These are phyloP conservation scores for Hylaeus anthracinus DNA, from an alignment of 1,140 invertebrate genomes.

Conservation along the genomic window DNA sequence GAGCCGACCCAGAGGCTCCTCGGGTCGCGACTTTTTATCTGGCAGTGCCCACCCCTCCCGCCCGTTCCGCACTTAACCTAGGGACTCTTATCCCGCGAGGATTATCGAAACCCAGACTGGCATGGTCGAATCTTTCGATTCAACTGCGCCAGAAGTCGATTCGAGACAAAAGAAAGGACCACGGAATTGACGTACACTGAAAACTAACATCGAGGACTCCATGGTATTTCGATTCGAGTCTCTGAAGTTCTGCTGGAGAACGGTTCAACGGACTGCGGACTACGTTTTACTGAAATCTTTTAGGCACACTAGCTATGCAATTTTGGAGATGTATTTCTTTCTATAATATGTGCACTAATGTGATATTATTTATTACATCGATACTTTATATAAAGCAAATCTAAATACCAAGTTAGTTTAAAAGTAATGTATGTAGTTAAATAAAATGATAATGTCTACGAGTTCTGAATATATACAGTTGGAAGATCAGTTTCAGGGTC, in stretches of 20 bases:
- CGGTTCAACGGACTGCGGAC: too few relatives aligned
- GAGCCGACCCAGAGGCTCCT: constrained; percentile 11
- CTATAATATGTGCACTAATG: too few relatives aligned
- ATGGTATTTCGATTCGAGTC: background rate
- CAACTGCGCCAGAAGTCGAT: constrained; percentile 16
- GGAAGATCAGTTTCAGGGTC: too few relatives aligned
- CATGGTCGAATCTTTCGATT: constrained; percentile 10
- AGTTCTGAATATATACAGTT: too few relatives aligned
- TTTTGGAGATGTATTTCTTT: background rate
- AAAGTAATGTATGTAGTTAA: too few relatives aligned
- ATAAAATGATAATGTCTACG: too few relatives aligned
- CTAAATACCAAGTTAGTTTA: too few relatives aligned
- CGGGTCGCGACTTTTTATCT: constrained; percentile 66
- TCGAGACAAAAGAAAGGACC: constrained; percentile 31
- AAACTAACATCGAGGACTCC: background rate
- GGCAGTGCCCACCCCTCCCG: constrained; percentile 44
- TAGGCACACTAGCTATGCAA: background rate
- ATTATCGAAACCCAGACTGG: constrained; percentile 31
- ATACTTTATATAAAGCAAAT: too few relatives aligned
- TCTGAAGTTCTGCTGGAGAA: too few relatives aligned
- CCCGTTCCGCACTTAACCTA: constrained; percentile 10
- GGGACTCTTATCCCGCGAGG: constrained; percentile 41
- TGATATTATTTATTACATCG: too few relatives aligned
- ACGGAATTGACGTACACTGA: background rate
- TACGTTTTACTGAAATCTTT: background rate